phyloP scores from a whole-genome alignment of 2,888 invertebrate species.

The Phaonia tiefii region DNA sequence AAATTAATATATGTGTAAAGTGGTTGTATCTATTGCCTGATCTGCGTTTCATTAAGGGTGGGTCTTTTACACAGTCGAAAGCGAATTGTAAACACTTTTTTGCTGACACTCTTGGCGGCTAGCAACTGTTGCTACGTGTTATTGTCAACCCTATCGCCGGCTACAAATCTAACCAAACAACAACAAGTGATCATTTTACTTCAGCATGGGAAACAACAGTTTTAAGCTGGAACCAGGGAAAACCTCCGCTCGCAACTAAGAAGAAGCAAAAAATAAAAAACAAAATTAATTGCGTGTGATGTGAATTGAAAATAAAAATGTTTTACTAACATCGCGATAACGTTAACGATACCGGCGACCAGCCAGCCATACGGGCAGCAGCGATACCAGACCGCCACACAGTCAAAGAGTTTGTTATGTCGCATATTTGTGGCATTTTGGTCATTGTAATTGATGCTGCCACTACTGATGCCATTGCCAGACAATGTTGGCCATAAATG shows the following conservation, averaged over 20 bases:
- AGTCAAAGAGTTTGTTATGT: background rate
- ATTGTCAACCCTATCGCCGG: slow-evolving; percentile 18
- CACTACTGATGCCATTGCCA: background rate
- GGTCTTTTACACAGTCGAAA: background rate
- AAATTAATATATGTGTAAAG: background rate
- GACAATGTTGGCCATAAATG: slow-evolving; percentile 23
- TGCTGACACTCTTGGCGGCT: background rate
- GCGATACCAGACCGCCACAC: slow-evolving; percentile 19
- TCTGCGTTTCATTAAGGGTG: background rate
- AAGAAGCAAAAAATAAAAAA: slow-evolving; percentile 12
- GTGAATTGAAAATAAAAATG: slow-evolving; percentile 41
- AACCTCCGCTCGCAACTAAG: background rate
- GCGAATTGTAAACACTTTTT: background rate
- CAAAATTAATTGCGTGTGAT: slow-evolving; percentile 38
- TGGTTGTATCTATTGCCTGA: background rate
- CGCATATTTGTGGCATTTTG: slow-evolving; percentile 3
- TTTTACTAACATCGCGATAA: slow-evolving; percentile 39
- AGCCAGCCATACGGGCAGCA: slow-evolving; percentile 36
- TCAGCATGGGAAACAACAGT: background rate
- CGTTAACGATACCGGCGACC: slow-evolving; percentile 28
- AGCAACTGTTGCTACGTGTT: too few relatives aligned
- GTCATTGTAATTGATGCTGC: slow-evolving; percentile 13
- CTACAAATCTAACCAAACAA: background rate
- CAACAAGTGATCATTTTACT: slow-evolving; percentile 28
- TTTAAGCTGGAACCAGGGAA: background rate